Percentiles rank a stretch among this genome's conserved stretches.
Evolutionary conservation across 1,140 invertebrate species (phyloP).

Genomic region (Zaprionus capensis): DNA sequence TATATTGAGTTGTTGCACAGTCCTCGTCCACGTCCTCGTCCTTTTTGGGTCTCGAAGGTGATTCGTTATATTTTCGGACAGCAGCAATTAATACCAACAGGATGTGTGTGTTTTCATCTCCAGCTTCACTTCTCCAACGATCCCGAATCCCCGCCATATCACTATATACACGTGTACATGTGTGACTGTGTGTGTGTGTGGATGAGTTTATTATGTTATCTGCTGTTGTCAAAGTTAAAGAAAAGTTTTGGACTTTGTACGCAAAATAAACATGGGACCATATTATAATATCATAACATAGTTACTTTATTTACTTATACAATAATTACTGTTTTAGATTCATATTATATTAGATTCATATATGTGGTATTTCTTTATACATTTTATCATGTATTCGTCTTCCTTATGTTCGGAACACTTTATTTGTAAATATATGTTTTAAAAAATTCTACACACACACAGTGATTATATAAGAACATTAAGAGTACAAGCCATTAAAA

Average conservation of each 20-base stretch:
- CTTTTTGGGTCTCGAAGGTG: constrained; percentile 75
- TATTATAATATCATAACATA: constrained; percentile 1
- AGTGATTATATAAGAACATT: no score
- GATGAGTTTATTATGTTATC: constrained; percentile 33
- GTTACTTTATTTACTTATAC: neutral
- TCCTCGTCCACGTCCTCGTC: constrained; percentile 54
- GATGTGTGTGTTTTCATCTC: constrained; percentile 66
- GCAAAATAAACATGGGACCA: neutral
- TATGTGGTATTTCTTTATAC: no score
- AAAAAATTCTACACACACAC: no score
- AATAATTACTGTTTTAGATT: neutral
- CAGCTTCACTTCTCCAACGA: constrained; percentile 9
- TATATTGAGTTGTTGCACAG: constrained; percentile 32
- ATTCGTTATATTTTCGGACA: constrained; percentile 83
- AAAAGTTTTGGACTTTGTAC: constrained; percentile 13
- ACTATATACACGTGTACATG: neutral
- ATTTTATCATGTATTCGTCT: no score
- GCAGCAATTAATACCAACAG: constrained; percentile 84
- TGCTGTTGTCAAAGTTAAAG: constrained; percentile 7
- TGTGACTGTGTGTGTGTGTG: neutral
- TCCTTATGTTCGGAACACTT: neutral
- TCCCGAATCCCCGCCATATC: constrained; percentile 5
- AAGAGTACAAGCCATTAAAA: no score
- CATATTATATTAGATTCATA: no score
- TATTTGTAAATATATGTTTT: no score